Evolutionary conservation across 2,113 vertebrate species (phyloP).

Genomic region (Galemys pyrenaicus): DNA sequence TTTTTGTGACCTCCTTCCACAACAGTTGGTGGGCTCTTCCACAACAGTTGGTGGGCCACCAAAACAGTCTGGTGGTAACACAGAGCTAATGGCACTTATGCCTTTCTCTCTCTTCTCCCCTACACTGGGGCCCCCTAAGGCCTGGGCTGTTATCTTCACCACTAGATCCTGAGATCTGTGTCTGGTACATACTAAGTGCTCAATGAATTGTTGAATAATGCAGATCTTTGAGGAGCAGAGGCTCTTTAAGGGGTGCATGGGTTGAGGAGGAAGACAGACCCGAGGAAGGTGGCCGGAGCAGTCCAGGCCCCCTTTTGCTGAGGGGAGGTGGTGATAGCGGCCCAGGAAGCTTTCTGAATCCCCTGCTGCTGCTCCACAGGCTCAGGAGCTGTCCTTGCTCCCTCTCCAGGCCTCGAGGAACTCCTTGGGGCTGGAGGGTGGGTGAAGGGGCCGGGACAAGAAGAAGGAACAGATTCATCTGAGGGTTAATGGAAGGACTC

Average conservation of each 20-base stretch:
- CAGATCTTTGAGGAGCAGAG: neutral
- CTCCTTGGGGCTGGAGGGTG: neutral
- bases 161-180: neutral
- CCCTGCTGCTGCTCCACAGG: neutral
- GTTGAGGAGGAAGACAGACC: neutral
- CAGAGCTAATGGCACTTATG: neutral
- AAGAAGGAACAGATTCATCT: constrained; percentile 52
- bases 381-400: neutral
- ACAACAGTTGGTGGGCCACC: neutral
- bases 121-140: neutral
- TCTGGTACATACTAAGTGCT: neutral
- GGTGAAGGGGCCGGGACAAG: neutral
- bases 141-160: neutral
- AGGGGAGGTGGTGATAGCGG: neutral
- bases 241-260: neutral
- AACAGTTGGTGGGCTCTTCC: neutral
- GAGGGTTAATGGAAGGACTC: constrained; percentile 55
- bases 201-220: neutral
- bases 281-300: neutral
- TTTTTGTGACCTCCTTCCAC: neutral
- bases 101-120: neutral
- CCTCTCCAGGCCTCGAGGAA: neutral
- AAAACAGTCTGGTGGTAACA: too few relatives aligned
- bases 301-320: neutral
- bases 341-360: neutral